Evolutionary conservation across 2,888 invertebrate genomes (phyloP).

Genomic region (Flexamia atlantica): DNA sequence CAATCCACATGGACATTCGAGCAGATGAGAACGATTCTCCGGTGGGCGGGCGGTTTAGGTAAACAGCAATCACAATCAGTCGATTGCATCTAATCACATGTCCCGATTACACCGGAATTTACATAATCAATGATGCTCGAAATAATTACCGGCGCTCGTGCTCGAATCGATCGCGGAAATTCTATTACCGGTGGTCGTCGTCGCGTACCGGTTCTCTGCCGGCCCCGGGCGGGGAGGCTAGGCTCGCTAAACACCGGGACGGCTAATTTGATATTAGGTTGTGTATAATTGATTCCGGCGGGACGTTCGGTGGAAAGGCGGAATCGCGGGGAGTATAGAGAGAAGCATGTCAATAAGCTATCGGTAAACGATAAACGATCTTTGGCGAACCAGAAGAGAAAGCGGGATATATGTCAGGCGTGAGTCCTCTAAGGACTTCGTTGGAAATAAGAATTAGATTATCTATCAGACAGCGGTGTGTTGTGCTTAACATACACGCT

Average conservation of each 20-base stretch:
- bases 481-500: no score
- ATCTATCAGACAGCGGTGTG: no score
- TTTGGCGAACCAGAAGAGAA: no score
- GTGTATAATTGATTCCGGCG: slow-evolving; percentile 31
- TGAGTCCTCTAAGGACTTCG: no score
- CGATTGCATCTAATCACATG: slow-evolving; percentile 31
- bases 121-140: slow-evolving; percentile 30
- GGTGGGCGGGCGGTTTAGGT: slow-evolving; percentile 23
- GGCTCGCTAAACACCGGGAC: slow-evolving; percentile 26
- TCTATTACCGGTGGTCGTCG: slow-evolving; percentile 26
- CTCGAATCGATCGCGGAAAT: slow-evolving; percentile 17
- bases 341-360: no score
- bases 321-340: neutral
- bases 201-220: neutral
- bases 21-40: slow-evolving; percentile 10
- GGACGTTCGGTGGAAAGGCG: neutral
- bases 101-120: slow-evolving; percentile 30
- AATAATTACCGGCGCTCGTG: slow-evolving; percentile 17
- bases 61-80: slow-evolving; percentile 39
- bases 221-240: neutral
- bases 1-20: slow-evolving; percentile 12
- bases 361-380: no score
- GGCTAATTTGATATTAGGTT: slow-evolving; percentile 38
- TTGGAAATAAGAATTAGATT: no score
- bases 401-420: no score